phyloP scores from a whole-genome alignment of 2,113 vertebrate genomes.

The Amphiprion percula region DNA sequence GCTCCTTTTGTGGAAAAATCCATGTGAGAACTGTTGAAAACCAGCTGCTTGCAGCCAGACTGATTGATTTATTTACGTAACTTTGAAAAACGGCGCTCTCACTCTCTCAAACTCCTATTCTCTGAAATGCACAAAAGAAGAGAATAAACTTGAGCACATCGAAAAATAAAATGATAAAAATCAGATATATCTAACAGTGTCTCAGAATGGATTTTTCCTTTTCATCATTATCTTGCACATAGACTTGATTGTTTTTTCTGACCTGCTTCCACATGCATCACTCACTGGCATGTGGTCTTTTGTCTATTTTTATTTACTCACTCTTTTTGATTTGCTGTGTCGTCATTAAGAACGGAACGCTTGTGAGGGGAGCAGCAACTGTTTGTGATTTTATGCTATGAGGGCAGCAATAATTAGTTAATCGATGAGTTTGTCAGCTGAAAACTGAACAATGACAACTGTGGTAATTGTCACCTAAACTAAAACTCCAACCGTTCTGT shows the following conservation, averaged over 20 bases:
- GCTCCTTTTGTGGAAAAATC: constrained; percentile 15
- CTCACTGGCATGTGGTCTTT: constrained; percentile 1
- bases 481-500: background rate
- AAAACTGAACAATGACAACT: too few species aligned
- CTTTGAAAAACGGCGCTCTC: too few species aligned
- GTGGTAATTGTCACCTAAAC: background rate
- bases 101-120: too few species aligned
- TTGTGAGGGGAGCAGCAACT: background rate
- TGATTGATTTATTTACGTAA: too few species aligned
- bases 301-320: background rate
- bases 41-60: background rate
- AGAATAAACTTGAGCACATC: background rate
- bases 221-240: background rate
- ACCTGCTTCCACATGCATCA: constrained; percentile 3
- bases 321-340: constrained; percentile 41
- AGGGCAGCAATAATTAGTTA: too few species aligned
- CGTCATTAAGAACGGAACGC: background rate
- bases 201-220: constrained; percentile 33
- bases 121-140: background rate
- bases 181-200: too few species aligned
- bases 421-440: too few species aligned
- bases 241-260: constrained; percentile 1
- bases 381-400: background rate
- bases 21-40: background rate
- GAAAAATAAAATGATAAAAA: too few species aligned